phyloP scores from a whole-genome alignment of 2,888 invertebrate genomes.

The Hypena proboscidalis region DNA sequence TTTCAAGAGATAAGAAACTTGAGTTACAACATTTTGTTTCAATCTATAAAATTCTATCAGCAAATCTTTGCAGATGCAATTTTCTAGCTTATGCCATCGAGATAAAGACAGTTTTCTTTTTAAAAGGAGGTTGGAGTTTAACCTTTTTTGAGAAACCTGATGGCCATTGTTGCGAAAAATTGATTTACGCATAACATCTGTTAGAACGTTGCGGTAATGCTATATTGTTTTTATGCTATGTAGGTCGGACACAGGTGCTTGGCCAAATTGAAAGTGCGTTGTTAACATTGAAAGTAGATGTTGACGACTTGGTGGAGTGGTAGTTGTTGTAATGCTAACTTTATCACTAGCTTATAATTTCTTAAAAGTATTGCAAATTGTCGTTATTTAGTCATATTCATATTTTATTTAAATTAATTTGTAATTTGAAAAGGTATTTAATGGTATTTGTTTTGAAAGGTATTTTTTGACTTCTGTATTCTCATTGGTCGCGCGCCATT shows the following conservation, averaged over 20 bases:
- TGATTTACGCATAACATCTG: conserved; percentile 82
- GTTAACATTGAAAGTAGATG: conserved; percentile 1
- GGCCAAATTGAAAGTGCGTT: conserved; percentile 30
- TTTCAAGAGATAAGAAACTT: background rate
- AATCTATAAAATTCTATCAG: conserved; percentile 31
- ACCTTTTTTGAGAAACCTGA: conserved; percentile 23
- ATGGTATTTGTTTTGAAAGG: too few relatives aligned
- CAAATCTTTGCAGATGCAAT: conserved; percentile 21
- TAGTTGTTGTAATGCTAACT: too few relatives aligned
- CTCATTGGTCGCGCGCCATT: too few relatives aligned
- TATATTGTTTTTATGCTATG: conserved; percentile 58
- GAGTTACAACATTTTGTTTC: conserved; percentile 10
- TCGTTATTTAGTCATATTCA: too few relatives aligned
- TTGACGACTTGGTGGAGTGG: too few relatives aligned
- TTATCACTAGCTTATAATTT: too few relatives aligned
- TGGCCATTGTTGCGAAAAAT: conserved; percentile 80
- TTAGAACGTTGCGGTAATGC: conserved; percentile 51
- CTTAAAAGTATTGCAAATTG: too few relatives aligned
- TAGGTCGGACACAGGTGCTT: conserved; percentile 47
- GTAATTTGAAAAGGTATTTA: too few relatives aligned
- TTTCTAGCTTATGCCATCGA: conserved; percentile 22
- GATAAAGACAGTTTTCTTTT: conserved; percentile 33
- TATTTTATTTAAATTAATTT: too few relatives aligned
- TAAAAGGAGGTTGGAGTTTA: conserved; percentile 16
- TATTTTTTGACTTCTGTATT: too few relatives aligned